phyloP scores from a whole-genome alignment of 2,797 vertebrate genomes.

The Amblyopsis hoosieri region DNA sequence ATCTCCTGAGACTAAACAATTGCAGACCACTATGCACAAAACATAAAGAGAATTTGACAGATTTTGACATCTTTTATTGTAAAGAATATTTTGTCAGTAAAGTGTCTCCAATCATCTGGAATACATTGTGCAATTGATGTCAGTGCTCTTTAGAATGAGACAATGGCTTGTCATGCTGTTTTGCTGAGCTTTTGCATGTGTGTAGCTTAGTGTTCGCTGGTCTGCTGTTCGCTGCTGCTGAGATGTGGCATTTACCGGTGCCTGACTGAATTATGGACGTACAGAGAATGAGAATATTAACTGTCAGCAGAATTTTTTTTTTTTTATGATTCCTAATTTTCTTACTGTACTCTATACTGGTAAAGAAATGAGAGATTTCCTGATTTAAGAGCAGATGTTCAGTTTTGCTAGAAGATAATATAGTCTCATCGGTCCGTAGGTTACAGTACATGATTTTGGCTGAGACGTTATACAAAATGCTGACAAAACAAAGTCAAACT shows the following conservation, averaged over 20 bases:
- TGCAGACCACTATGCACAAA: conserved; percentile 26
- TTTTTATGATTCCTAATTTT: no score
- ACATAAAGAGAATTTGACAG: conserved; percentile 36
- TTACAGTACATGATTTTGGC: no score
- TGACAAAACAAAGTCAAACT: no score
- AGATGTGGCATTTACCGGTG: conserved; percentile 45
- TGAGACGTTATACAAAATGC: no score
- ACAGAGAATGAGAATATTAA: no score
- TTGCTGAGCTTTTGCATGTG: conserved; percentile 57
- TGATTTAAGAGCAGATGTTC: background rate
- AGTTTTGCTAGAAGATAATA: no score
- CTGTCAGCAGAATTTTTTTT: no score
- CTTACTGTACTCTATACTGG: no score
- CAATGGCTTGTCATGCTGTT: conserved; percentile 43
- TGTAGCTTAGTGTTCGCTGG: conserved; percentile 39
- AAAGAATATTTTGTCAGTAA: conserved; percentile 22
- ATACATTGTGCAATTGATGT: conserved; percentile 44
- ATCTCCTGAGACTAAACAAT: conserved; percentile 26
- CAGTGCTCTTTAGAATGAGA: conserved; percentile 37
- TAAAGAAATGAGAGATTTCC: conserved; percentile 19
- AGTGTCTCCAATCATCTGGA: conserved; percentile 32
- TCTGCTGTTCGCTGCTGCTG: conserved; percentile 33
- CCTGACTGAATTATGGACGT: conserved; percentile 1
- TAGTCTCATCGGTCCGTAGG: no score
- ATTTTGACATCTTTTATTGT: conserved; percentile 12